These are phyloP conservation scores for Lepeophtheirus nordmannii DNA, from an alignment of 2,888 invertebrate species.

Conservation along the genomic window DNA sequence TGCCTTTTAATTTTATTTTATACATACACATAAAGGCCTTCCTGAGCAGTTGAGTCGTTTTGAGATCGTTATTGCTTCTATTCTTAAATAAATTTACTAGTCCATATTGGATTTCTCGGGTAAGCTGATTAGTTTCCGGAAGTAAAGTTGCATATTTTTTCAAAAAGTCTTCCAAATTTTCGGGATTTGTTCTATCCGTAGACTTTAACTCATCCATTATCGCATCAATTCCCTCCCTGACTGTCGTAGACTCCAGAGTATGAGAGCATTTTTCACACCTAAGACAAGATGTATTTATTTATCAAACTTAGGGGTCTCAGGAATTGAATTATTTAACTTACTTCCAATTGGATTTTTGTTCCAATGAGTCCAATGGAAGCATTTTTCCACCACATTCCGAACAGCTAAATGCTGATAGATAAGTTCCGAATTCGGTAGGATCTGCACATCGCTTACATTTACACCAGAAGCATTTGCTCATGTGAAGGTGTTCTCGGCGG, in stretches of 20 bases:
- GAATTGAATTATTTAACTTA: neutral
- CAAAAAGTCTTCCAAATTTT: conserved; percentile 44
- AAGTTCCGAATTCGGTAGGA: conserved; percentile 37
- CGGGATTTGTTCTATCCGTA: conserved; percentile 39
- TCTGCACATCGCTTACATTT: conserved; percentile 49
- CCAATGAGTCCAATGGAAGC: neutral
- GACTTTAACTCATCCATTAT: conserved; percentile 43
- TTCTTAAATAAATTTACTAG: conserved; percentile 41
- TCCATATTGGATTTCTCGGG: conserved; percentile 47
- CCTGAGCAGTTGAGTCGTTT: neutral
- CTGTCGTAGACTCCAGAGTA: conserved; percentile 37
- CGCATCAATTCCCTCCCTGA: conserved; percentile 45
- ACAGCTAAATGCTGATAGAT: conserved; percentile 27
- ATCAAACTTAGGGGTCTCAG: too few relatives aligned
- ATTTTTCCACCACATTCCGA: conserved; percentile 16
- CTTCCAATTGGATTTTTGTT: conserved; percentile 34
- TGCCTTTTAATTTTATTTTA: neutral
- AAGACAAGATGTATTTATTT: neutral
- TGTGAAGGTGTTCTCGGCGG: conserved; percentile 45
- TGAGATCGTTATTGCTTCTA: neutral
- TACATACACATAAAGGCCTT: conserved; percentile 14
- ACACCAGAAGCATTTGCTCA: conserved; percentile 54
- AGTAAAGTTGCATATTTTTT: conserved; percentile 42
- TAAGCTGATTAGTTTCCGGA: conserved; percentile 46
- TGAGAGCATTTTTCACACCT: conserved; percentile 18